These are phyloP conservation scores for Alligator sinensis DNA, from an alignment of 2,113 vertebrate genomes.

Conservation along the genomic window DNA sequence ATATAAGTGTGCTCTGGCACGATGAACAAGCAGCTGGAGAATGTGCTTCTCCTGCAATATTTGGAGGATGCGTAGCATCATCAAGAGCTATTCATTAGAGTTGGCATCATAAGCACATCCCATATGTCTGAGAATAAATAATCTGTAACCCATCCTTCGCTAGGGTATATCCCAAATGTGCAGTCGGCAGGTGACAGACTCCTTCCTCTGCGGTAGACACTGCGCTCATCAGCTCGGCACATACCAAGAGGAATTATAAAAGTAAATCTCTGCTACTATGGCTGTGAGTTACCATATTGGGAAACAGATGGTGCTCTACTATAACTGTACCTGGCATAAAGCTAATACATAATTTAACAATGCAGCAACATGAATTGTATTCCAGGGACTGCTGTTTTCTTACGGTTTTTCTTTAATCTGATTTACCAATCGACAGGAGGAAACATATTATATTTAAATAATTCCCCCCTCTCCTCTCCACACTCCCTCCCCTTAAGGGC, in stretches of 20 bases:
- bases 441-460: not conserved
- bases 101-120: not conserved
- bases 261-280: not conserved
- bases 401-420: not conserved
- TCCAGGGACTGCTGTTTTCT: not conserved
- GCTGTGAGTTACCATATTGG: slow-evolving; percentile 21
- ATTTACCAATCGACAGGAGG: not conserved
- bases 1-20: slow-evolving; percentile 25
- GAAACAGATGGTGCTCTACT: slow-evolving; percentile 65
- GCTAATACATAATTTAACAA: not conserved
- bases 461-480: fast-evolving
- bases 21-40: slow-evolving; percentile 67
- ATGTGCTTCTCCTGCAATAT: slow-evolving; percentile 33
- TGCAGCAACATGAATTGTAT: not conserved
- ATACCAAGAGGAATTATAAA: not conserved
- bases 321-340: slow-evolving; percentile 6
- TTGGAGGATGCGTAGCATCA: slow-evolving; percentile 27
- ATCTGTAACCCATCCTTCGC: not conserved
- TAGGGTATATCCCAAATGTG: not conserved
- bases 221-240: not conserved
- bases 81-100: slow-evolving; percentile 35
- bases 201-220: not conserved
- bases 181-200: not conserved
- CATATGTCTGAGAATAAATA: not conserved
- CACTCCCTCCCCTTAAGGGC: not conserved